Conservation (phyloP, 2,113 vertebrate genomes). For the Pangasianodon hypophthalmus region DNA sequence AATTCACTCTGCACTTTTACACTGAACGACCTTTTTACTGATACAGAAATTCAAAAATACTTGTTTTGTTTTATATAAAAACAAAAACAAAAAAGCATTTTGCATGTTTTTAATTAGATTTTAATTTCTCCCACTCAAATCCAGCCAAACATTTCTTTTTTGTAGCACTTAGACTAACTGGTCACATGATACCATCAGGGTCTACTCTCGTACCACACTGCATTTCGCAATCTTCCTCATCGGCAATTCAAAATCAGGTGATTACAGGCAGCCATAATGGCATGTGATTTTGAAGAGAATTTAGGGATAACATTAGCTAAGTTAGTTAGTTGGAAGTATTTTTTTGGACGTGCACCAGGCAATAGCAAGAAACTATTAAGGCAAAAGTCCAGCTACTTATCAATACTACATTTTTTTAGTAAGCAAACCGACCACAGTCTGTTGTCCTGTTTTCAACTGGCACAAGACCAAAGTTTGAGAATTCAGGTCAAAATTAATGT, state of each 20-base stretch:
- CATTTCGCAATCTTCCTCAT: neutral
- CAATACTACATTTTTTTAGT: neutral
- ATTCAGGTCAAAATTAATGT: neutral
- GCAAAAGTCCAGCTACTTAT: neutral
- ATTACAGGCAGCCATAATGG: too few relatives aligned
- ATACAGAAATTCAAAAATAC: too few relatives aligned
- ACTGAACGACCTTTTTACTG: too few relatives aligned
- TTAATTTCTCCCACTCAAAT: neutral
- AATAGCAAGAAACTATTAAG: too few relatives aligned
- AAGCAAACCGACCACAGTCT: neutral
- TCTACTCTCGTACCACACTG: neutral
- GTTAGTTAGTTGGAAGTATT: neutral
- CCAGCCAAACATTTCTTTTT: too few relatives aligned
- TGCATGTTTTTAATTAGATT: neutral
- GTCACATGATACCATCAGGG: neutral
- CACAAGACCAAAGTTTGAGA: neutral
- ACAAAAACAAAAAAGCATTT: neutral
- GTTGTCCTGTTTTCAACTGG: neutral
- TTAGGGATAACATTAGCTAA: neutral
- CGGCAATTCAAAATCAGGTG: neutral
- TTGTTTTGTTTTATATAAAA: too few relatives aligned
- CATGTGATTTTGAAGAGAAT: too few relatives aligned
- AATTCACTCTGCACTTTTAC: too few relatives aligned
- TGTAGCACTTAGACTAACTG: neutral
- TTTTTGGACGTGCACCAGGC: too few relatives aligned